Conservation (phyloP, 2,113 vertebrate genomes). For the Gobius niger region DNA sequence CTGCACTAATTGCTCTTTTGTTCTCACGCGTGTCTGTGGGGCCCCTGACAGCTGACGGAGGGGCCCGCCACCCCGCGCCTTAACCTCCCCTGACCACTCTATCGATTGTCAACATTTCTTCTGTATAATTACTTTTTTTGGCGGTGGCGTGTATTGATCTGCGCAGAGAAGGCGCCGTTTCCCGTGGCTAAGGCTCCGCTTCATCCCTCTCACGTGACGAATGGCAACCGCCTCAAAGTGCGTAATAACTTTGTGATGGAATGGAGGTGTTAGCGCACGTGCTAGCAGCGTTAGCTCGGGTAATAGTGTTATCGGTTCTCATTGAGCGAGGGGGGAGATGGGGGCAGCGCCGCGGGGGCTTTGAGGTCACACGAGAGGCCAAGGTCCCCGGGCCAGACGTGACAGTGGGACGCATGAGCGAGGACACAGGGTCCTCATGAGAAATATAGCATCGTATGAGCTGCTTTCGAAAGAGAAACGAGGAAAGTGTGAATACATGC, state of each 20-base stretch:
- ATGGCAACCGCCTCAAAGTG: conserved; percentile 82
- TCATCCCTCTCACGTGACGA: conserved; percentile 91
- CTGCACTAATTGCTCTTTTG: conserved; percentile 61
- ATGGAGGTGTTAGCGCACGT: conserved; percentile 78
- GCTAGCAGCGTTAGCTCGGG: conserved; percentile 57
- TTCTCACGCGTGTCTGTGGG: conserved; percentile 55
- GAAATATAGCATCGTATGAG: no score
- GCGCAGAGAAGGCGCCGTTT: conserved; percentile 85
- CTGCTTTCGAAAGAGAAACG: no score
- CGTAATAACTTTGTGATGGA: conserved; percentile 96
- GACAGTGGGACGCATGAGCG: conserved; percentile 16
- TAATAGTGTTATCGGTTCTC: conserved; percentile 76
- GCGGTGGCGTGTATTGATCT: conserved; percentile 89
- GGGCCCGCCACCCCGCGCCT: conserved; percentile 65
- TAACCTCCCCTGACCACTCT: conserved; percentile 81
- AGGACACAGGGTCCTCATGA: not conserved
- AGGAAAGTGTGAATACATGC: no score
- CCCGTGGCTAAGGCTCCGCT: conserved; percentile 90
- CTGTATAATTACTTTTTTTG: conserved; percentile 94
- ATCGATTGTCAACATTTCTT: conserved; percentile 94
- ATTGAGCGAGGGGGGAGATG: conserved; percentile 53
- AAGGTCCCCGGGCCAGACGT: conserved; percentile 42
- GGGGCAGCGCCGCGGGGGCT: conserved; percentile 29
- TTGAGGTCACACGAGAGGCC: conserved; percentile 41
- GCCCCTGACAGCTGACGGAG: conserved; percentile 76